Conservation (phyloP, 2,113 vertebrate genomes). For the Dromaius novaehollandiae region DNA sequence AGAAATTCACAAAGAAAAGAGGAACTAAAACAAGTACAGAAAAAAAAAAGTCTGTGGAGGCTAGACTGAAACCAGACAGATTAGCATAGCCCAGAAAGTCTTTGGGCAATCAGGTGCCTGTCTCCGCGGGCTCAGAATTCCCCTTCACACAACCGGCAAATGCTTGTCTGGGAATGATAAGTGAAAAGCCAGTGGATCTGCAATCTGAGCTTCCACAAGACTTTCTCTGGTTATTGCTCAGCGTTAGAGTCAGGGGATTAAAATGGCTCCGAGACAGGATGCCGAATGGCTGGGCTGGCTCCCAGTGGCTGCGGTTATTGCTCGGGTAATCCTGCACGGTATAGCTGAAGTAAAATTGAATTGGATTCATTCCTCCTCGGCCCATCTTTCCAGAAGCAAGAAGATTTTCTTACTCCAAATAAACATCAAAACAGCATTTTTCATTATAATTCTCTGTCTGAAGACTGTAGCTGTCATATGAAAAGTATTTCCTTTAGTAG, state of each 20-base stretch:
- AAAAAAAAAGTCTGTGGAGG: neutral
- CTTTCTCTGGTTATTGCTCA: conserved; percentile 10
- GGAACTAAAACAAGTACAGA: neutral
- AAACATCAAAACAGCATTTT: neutral
- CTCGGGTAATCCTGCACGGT: neutral
- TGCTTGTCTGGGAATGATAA: conserved; percentile 13
- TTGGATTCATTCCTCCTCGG: neutral
- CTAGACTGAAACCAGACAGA: conserved; percentile 29
- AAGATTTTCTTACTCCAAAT: neutral
- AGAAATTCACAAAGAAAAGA: neutral
- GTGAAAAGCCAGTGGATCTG: conserved; percentile 15
- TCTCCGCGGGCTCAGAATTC: conserved; percentile 29
- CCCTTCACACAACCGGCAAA: conserved; percentile 31
- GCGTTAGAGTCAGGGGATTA: neutral
- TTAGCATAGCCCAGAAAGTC: neutral
- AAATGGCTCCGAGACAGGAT: neutral
- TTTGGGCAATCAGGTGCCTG: conserved; percentile 27
- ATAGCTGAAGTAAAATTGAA: neutral
- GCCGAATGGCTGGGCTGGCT: neutral
- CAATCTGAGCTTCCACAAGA: conserved; percentile 56
- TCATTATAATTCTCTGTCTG: neutral
- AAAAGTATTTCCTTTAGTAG: conserved; percentile 10
- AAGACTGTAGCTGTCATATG: neutral
- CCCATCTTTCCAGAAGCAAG: conserved; percentile 17
- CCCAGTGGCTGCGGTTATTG: neutral